Percentiles rank a stretch among this genome's conserved stretches.
These are phyloP conservation scores for Caenorhabditis macrosperma DNA, from an alignment of 2,888 invertebrate genomes.

Conservation along the genomic window DNA sequence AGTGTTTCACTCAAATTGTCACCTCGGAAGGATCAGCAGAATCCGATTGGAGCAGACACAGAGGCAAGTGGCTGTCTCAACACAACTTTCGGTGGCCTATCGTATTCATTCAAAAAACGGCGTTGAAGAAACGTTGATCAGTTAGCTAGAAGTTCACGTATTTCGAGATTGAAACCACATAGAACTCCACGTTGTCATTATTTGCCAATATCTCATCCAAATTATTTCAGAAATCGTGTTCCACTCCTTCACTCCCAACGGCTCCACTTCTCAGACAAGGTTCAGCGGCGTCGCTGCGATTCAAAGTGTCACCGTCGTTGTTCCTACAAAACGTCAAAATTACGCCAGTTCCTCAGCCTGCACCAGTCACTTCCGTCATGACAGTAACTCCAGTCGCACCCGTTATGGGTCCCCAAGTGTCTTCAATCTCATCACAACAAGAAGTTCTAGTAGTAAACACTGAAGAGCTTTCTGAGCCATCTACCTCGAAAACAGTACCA, in stretches of 20 bases:
- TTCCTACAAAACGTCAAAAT: constrained; percentile 2
- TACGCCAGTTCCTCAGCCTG: background rate
- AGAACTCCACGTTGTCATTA: background rate
- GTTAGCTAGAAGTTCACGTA: no score
- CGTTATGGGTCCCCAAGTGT: background rate
- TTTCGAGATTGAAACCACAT: no score
- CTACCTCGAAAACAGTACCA: constrained; percentile 16
- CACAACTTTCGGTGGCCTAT: background rate
- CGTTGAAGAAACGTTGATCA: background rate
- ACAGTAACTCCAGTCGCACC: background rate
- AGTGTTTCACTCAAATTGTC: constrained; percentile 51
- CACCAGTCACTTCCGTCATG: background rate
- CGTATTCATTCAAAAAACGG: background rate
- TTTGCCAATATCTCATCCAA: background rate
- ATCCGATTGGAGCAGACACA: constrained; percentile 13
- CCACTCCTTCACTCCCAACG: constrained; percentile 51
- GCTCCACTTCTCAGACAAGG: constrained; percentile 18
- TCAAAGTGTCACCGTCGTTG: constrained; percentile 51
- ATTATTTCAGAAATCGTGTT: constrained; percentile 44
- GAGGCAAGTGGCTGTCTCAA: constrained; percentile 14
- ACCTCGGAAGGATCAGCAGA: constrained; percentile 8
- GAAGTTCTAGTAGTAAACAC: background rate
- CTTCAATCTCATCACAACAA: background rate
- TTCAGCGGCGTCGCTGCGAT: constrained; percentile 38
- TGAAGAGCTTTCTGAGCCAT: constrained; percentile 14